Base-by-base conservation (phyloP, 2,888 invertebrate species). In the Ophonus ardosiacus region DNA sequence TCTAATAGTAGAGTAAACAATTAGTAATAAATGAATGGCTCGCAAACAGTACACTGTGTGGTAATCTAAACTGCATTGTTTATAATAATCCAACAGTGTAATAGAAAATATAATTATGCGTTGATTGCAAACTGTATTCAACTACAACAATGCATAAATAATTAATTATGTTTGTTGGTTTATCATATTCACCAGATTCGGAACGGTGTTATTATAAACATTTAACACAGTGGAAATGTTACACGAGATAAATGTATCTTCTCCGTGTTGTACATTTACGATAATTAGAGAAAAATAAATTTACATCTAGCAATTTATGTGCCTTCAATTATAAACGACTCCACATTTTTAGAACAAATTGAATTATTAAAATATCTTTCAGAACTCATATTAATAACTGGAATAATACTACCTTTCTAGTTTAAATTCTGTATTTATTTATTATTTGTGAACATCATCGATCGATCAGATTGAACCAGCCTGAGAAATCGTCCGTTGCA, bases 41-140 rank as follows among this genome's bases (percentile, higher is more conserved):
- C 13, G 40, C 17, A 15, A 18, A 43, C 43, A 43, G 17, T 40
- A 68, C 43, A 51, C 43, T 13, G 31, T 31, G 43, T 10, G 43
- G 15, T 74, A 40, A 74, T 74, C 43, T 74, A 74, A 74, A 74
- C 43, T 40, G 17, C 71, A 74, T 74, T 74, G 71, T 74, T 74
- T 74, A 74, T 74, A 74, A 74, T 40, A 74, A 74, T 43, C 71
- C 71, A 15, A 6, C 43, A 43, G 17, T 74, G 71, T 74, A 43
- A 74, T 74, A 43, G 43, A 74, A 68, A 74, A 74, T 74, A 74
- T 74, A 74, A 74, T 74, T 74, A 74, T 43, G 71, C 40, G 17
- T 18, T 74, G 71, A 74, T 74, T 74, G 40, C 71, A 74, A 74
- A 74, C 71, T 43, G 51, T 74, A 43, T 40, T 74, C 71, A 43